Percentiles rank a stretch among this genome's conserved stretches.
Conservation (phyloP, 23 tunicate genomes). For the Halocynthia roretzi region DNA sequence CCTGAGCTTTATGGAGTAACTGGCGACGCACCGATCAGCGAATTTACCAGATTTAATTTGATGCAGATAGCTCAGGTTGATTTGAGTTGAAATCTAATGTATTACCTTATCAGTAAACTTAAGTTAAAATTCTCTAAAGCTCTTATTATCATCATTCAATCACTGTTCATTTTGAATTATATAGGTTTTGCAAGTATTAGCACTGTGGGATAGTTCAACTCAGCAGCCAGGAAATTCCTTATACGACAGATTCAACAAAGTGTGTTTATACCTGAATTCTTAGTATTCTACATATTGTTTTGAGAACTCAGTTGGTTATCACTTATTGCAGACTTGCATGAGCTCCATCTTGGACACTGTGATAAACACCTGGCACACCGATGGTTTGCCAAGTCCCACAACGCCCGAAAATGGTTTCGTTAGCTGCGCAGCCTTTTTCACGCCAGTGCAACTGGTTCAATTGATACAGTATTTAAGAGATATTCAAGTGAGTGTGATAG, state of each 20-base stretch:
- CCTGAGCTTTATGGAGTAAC: slow-evolving; percentile 95
- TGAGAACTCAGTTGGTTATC: too few species aligned
- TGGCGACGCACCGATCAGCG: slow-evolving; percentile 90
- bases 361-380: slow-evolving; percentile 38
- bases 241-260: slow-evolving; percentile 26
- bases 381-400: slow-evolving; percentile 18
- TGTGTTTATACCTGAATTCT: not conserved
- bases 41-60: slow-evolving; percentile 67
- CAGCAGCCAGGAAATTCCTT: slow-evolving; percentile 19
- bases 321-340: slow-evolving; percentile 10
- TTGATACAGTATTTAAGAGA: slow-evolving; percentile 52
- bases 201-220: slow-evolving; percentile 35
- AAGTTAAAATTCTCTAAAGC: not conserved
- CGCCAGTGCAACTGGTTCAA: slow-evolving; percentile 50
- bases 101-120: not conserved
- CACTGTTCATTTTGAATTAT: not conserved
- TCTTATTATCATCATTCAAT: not conserved
- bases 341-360: slow-evolving; percentile 59
- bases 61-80: slow-evolving; percentile 97
- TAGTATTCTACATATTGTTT: not conserved
- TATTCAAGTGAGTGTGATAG: slow-evolving; percentile 41
- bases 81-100: not conserved
- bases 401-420: slow-evolving; percentile 19
- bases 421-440: slow-evolving; percentile 47
- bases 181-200: slow-evolving; percentile 72